These are phyloP conservation scores for Pseudorasbora parva DNA, from an alignment of 2,113 vertebrate species.

Conservation along the genomic window DNA sequence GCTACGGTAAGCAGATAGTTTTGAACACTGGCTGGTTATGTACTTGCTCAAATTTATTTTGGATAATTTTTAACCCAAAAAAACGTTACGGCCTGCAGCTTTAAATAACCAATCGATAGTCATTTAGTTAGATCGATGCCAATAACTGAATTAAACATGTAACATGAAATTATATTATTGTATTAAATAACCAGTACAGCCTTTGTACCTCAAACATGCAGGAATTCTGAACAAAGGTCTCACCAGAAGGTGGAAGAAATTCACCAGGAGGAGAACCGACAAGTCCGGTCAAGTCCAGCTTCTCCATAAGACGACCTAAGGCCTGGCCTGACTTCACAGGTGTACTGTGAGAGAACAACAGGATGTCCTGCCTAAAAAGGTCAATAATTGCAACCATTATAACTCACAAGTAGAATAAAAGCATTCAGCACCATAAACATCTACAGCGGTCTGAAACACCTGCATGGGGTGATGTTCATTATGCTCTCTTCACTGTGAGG, in stretches of 20 bases:
- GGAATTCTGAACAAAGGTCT: conserved; percentile 45
- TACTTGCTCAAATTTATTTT: no score
- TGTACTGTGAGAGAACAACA: conserved; percentile 63
- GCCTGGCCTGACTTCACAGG: conserved; percentile 71
- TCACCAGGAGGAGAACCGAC: conserved; percentile 70
- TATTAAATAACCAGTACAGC: neutral
- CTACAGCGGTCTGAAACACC: conserved; percentile 46
- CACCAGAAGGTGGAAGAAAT: conserved; percentile 80
- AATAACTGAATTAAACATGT: neutral
- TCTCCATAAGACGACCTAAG: conserved; percentile 75
- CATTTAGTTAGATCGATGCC: neutral
- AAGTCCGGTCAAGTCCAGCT: conserved; percentile 77
- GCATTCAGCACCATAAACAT: neutral
- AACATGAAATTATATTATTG: neutral
- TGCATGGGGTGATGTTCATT: conserved; percentile 46
- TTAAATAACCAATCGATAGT: no score
- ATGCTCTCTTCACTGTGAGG: conserved; percentile 70
- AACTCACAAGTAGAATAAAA: neutral
- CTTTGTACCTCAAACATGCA: neutral
- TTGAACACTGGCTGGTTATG: no score
- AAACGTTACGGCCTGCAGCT: no score
- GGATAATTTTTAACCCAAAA: no score
- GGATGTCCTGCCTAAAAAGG: conserved; percentile 72
- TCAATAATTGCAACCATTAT: neutral
- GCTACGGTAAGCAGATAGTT: no score